Evolutionary conservation across 2,113 vertebrate genomes (phyloP).

Genomic region (western clawed frog (Xenopus tropicalis)): UCB_Xtro_10.0 CM004447.2:93701501-93702000

Average conservation of each 20-base stretch:
- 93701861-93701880: no score
- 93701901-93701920: no score
- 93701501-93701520: background rate
- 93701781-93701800: no score
- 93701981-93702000: no score
- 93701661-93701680: slow-evolving; percentile 29
- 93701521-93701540: slow-evolving; percentile 16
- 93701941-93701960: no score
- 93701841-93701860: no score
- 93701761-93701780: background rate
- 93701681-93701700: slow-evolving; percentile 34
- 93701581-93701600: slow-evolving; percentile 3
- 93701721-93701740: slow-evolving; percentile 33
- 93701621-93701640: slow-evolving; percentile 27
- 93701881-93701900: no score
- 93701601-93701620: slow-evolving; percentile 25
- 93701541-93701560: slow-evolving; percentile 36
- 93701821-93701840: no score
- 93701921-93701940: no score
- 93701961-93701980: no score
- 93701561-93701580: slow-evolving; percentile 36
- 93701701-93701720: slow-evolving; percentile 32
- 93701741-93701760: slow-evolving; percentile 27
- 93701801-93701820: no score
- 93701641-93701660: slow-evolving; percentile 33